Base-by-base conservation (phyloP, 1,140 invertebrate genomes). In the Cotesia vestalis region DNA sequence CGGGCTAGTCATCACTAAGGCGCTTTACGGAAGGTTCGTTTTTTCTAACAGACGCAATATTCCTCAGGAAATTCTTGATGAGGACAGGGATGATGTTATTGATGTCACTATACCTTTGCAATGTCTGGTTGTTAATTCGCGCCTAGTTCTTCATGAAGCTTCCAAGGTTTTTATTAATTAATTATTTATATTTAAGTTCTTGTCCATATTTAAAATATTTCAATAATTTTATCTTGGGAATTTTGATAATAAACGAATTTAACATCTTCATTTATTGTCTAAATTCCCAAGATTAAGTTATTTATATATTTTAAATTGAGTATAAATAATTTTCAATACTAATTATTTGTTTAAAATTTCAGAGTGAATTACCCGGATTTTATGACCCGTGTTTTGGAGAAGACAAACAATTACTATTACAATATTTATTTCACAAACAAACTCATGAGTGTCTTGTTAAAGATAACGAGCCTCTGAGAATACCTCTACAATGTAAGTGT, bases 341-440 rank as follows among this genome's bases (percentile, higher is more conserved):
- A 63, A 52, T 63, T 20, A n/a, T 3, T 40, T 66, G 63, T 40
- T 20, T 27, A 27, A 27, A 27, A 27, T 89, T 90, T 59, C 85
- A 99, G 97, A 93, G 93, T 81, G 94, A 98, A 82, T 85, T 99
- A 64, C 94, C 97, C 46, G 98, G 98, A 35, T 99, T 99, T 86
- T 99, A 95, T 86, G 98, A 99, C 86, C 96, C 97, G 0, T 96
- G 95, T 81, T 90, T 97, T 14, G 96, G 96, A 3, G 96, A 98
- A 76, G 93, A 95, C 4, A 99, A 99, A 85, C 90, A 90, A 73
- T 86, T 99, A 34, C 91, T 92, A 51, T 90, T 99, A 71, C 91
- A 94, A 78, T 99, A 99, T 84, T 90, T 91, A 77, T 98, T 94
- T 85, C 91, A 92, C 77, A 91, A 91, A 82, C 89, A 92, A 79